A percentile compares a stretch with the other conserved stretches of the same genome.
Evolutionary conservation across 2,888 invertebrate genomes (phyloP).

Genomic region (Tachina fera): DNA sequence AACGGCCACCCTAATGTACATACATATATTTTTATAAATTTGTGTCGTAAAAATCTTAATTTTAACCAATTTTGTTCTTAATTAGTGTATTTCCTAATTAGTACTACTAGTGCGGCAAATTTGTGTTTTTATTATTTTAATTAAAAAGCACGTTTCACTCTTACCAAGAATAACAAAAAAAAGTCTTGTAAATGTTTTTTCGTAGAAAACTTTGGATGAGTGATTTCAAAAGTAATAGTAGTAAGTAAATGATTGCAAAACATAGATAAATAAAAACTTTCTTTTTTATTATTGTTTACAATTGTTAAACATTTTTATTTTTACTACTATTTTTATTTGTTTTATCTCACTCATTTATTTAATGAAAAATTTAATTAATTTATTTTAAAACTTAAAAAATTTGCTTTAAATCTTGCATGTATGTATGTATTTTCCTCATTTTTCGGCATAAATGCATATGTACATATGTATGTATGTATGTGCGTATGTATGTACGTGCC

Average conservation of each 20-base stretch:
- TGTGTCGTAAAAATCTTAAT: too few species aligned
- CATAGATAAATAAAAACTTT: slow-evolving; percentile 40
- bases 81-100: slow-evolving; percentile 1
- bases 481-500: background rate
- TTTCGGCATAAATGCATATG: background rate
- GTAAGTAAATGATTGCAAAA: slow-evolving; percentile 31
- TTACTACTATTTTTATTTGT: background rate
- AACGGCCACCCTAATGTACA: too few species aligned
- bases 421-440: slow-evolving; percentile 14
- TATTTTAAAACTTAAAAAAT: background rate
- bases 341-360: background rate
- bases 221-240: slow-evolving; percentile 47
- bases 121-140: background rate
- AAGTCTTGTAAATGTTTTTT: slow-evolving; percentile 15
- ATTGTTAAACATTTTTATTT: background rate
- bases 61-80: background rate
- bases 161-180: background rate
- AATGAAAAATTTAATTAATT: slow-evolving; percentile 5
- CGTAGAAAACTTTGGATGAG: slow-evolving; percentile 32
- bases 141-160: background rate
- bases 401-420: background rate
- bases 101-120: background rate
- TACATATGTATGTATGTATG: background rate
- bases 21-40: too few species aligned
- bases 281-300: slow-evolving; percentile 31